Percentiles rank a stretch among this genome's conserved stretches.
Conservation (phyloP, 2,797 vertebrate species). For the Staurois parvus region DNA sequence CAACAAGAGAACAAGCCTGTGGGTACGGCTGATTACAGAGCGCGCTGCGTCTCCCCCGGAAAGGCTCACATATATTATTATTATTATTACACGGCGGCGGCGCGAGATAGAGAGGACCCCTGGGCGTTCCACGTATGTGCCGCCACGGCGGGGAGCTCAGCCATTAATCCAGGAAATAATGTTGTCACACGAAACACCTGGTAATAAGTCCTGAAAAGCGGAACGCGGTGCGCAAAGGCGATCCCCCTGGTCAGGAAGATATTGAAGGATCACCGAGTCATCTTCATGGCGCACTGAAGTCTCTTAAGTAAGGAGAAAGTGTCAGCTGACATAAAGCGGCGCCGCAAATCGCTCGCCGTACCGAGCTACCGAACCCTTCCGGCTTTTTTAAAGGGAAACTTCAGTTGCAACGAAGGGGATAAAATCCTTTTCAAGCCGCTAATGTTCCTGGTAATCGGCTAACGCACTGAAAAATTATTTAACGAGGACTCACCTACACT, state of each 20-base stretch:
- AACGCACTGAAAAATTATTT: too few relatives aligned
- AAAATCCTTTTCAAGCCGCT: too few relatives aligned
- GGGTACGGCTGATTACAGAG: slow-evolving; percentile 22
- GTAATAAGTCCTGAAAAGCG: slow-evolving; percentile 22
- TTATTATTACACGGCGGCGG: slow-evolving; percentile 33
- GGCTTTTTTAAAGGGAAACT: background rate
- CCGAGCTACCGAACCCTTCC: background rate
- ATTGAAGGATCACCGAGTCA: background rate
- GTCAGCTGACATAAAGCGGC: background rate
- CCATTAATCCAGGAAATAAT: slow-evolving; percentile 47
- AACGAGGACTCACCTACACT: too few relatives aligned
- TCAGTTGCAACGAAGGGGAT: too few relatives aligned
- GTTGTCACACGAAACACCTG: slow-evolving; percentile 16
- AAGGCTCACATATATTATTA: slow-evolving; percentile 40
- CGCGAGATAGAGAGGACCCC: background rate
- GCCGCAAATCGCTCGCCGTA: slow-evolving; percentile 14
- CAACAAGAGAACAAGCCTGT: background rate
- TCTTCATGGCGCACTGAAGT: background rate
- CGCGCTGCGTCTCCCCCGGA: slow-evolving; percentile 1
- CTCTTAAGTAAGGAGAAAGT: slow-evolving; percentile 19
- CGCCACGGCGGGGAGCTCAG: slow-evolving; percentile 13
- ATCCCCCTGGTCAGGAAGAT: slow-evolving; percentile 12
- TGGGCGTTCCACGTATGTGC: slow-evolving; percentile 4
- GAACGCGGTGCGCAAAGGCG: background rate
- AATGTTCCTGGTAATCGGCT: too few relatives aligned